Conservation (phyloP, 2,113 vertebrate genomes). For the Nothoprocta pentlandii region DNA sequence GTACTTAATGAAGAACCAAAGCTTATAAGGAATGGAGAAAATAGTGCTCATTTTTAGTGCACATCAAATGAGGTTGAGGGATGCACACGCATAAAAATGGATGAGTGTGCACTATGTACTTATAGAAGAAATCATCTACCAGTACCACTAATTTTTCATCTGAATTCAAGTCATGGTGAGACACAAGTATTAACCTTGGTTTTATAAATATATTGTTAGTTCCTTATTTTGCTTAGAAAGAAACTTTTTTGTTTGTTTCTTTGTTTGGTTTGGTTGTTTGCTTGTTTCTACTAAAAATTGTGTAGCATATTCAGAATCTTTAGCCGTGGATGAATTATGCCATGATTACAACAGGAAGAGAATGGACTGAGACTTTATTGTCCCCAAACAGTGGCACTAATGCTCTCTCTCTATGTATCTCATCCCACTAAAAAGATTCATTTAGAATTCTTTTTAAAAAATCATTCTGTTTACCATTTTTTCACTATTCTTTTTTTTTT, state of each 20-base stretch:
- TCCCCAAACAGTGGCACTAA: not conserved
- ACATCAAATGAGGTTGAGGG: not conserved
- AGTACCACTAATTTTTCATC: not conserved
- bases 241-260: not conserved
- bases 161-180: not conserved
- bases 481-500: rapidly evolving
- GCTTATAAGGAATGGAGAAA: not conserved
- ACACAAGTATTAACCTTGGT: not conserved
- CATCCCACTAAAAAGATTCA: not conserved
- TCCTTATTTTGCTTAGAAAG: not conserved
- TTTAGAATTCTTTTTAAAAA: not conserved
- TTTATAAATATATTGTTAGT: not conserved
- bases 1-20: not conserved
- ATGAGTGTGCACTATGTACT: not conserved
- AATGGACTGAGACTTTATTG: not conserved
- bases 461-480: not conserved
- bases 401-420: not conserved
- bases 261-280: not conserved
- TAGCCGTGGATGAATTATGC: rapidly evolving
- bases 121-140: not conserved
- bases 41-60: not conserved
- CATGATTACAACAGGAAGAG: not conserved
- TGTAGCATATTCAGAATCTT: not conserved
- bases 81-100: not conserved
- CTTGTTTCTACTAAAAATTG: not conserved